Conservation (phyloP, 92 coral and sea anemone species). For the Blastomussa wellsi region DNA sequence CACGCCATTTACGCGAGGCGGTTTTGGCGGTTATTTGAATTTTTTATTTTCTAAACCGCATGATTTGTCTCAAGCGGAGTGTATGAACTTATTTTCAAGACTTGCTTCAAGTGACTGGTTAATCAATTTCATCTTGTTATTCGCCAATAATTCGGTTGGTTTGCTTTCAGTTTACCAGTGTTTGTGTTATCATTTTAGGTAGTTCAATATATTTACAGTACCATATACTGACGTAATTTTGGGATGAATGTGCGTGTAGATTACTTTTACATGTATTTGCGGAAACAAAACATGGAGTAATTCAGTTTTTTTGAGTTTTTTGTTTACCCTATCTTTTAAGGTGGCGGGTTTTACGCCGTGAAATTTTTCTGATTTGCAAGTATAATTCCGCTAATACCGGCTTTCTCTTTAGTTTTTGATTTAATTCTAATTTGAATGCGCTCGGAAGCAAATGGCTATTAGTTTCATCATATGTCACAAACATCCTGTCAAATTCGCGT, state of each 20-base stretch:
- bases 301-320: background rate
- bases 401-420: background rate
- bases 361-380: conserved; percentile 29
- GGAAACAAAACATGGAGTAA: background rate
- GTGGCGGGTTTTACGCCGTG: background rate
- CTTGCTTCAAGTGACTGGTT: background rate
- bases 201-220: background rate
- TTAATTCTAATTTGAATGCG: background rate
- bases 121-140: background rate
- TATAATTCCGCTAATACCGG: conserved; percentile 26
- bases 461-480: background rate
- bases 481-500: conserved; percentile 7
- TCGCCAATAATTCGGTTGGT: background rate
- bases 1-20: conserved; percentile 22
- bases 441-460: background rate
- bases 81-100: background rate
- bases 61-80: background rate
- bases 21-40: background rate
- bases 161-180: background rate
- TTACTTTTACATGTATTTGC: background rate
- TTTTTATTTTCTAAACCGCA: background rate
- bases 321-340: background rate
- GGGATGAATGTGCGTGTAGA: background rate
- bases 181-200: background rate
- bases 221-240: no score